phyloP scores from a whole-genome alignment of 1,140 invertebrate genomes.

The Metopolophium dirhodum region DNA sequence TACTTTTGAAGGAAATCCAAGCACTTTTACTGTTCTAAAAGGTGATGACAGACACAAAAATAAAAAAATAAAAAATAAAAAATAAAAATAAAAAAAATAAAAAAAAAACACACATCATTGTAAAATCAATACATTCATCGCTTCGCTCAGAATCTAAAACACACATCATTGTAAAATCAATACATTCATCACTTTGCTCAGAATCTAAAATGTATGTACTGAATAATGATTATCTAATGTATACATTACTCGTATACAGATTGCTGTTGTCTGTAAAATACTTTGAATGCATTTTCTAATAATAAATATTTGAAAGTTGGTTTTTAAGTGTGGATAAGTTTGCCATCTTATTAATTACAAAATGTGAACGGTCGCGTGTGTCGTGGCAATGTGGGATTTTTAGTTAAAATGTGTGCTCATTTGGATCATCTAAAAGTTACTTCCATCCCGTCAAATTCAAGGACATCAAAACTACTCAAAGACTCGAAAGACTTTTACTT shows the following conservation, averaged over 20 bases:
- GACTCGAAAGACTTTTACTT: neutral
- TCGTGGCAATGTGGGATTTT: neutral
- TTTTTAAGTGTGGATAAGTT: neutral
- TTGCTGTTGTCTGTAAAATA: neutral
- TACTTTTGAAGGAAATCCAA: too few species aligned
- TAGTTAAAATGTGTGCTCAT: neutral
- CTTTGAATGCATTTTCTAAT: neutral
- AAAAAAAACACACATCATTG: too few species aligned
- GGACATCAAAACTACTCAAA: neutral
- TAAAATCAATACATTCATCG: too few species aligned
- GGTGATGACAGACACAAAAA: too few species aligned
- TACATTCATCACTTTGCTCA: too few species aligned
- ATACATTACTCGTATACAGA: neutral
- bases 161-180: too few species aligned
- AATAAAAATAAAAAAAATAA: too few species aligned
- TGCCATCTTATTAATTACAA: neutral
- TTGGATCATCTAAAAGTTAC: neutral
- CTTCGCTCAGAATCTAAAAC: too few species aligned
- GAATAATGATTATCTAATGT: neutral
- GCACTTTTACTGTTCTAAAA: too few species aligned
- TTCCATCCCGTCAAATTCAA: neutral
- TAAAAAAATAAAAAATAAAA: too few species aligned
- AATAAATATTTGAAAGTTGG: neutral
- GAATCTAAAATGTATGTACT: too few species aligned
- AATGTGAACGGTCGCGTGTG: neutral